Evolutionary conservation across 2,113 vertebrate species (phyloP).

Genomic region (Actenoides lindsayi): DNA sequence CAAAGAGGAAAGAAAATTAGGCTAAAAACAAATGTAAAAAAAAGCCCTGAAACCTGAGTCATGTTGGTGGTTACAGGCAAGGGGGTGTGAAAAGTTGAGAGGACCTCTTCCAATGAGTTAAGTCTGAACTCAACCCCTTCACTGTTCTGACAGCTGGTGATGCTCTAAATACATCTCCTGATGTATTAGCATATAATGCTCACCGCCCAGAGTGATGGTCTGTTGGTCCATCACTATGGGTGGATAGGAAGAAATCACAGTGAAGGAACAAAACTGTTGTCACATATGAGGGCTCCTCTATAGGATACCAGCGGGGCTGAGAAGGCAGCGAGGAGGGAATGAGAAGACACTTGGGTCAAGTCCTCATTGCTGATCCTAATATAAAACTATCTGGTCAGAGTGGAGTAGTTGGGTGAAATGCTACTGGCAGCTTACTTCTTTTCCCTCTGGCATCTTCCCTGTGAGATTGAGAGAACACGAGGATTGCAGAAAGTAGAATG

Average conservation of each 20-base stretch:
- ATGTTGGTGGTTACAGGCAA: background rate
- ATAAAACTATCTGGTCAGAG: background rate
- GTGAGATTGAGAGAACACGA: background rate
- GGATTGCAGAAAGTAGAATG: background rate
- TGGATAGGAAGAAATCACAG: background rate
- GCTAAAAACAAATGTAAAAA: background rate
- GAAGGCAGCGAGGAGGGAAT: background rate
- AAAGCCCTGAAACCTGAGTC: fast-evolving
- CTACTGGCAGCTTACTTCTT: background rate
- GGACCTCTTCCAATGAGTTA: background rate
- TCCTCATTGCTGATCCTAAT: background rate
- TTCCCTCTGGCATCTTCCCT: background rate
- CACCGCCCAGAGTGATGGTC: background rate
- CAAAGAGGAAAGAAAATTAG: background rate
- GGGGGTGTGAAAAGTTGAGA: background rate
- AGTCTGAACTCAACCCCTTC: background rate
- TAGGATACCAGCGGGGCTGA: background rate
- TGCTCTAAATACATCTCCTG: background rate
- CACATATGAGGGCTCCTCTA: background rate
- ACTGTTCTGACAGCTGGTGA: background rate
- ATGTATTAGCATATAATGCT: background rate
- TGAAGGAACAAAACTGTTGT: background rate
- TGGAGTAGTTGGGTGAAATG: background rate
- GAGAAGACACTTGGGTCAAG: background rate
- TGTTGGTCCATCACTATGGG: background rate